A percentile compares a stretch with the other conserved stretches of the same genome.
These are phyloP conservation scores for Zaprionus camerounensis DNA, from an alignment of 1,140 invertebrate genomes.

Conservation along the genomic window DNA sequence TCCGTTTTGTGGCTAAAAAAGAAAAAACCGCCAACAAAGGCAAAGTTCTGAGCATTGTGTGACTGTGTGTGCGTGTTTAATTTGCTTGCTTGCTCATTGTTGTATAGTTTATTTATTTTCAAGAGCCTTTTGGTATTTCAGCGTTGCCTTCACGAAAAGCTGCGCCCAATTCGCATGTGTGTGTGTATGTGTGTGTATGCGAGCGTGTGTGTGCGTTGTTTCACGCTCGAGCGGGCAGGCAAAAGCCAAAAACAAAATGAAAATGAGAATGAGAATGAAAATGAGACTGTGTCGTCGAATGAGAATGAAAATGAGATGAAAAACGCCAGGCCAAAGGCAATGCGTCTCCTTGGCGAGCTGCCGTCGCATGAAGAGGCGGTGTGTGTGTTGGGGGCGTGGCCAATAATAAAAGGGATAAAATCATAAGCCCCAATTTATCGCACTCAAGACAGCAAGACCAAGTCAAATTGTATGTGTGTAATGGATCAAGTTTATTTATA, in stretches of 20 bases:
- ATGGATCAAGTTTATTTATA: slow-evolving; percentile 82
- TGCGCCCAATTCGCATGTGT: slow-evolving; percentile 26
- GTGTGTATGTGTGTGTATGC: slow-evolving; percentile 3
- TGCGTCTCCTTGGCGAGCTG: neutral
- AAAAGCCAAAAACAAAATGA: slow-evolving; percentile 53
- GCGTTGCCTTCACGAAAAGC: slow-evolving; percentile 33
- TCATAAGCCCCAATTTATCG: slow-evolving; percentile 81
- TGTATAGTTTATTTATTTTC: slow-evolving; percentile 53
- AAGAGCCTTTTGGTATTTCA: slow-evolving; percentile 32
- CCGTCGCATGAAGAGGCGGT: too few relatives aligned
- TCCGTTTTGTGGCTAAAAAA: slow-evolving; percentile 14
- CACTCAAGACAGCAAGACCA: slow-evolving; percentile 60
- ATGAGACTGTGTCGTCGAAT: slow-evolving; percentile 37
- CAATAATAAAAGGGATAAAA: slow-evolving; percentile 76
- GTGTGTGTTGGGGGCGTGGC: slow-evolving; percentile 12
- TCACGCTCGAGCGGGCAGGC: slow-evolving; percentile 68
- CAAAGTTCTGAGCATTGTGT: slow-evolving; percentile 32
- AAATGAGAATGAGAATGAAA: slow-evolving; percentile 61
- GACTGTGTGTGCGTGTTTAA: slow-evolving; percentile 46
- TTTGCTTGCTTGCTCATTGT: slow-evolving; percentile 53
- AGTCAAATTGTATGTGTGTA: slow-evolving; percentile 70
- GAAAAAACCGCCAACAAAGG: slow-evolving; percentile 34
- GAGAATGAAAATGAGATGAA: slow-evolving; percentile 53
- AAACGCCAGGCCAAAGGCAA: slow-evolving; percentile 25
- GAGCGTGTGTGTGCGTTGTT: slow-evolving; percentile 67